Conservation (phyloP, 2,113 vertebrate genomes). For the Sylvia atricapilla region DNA sequence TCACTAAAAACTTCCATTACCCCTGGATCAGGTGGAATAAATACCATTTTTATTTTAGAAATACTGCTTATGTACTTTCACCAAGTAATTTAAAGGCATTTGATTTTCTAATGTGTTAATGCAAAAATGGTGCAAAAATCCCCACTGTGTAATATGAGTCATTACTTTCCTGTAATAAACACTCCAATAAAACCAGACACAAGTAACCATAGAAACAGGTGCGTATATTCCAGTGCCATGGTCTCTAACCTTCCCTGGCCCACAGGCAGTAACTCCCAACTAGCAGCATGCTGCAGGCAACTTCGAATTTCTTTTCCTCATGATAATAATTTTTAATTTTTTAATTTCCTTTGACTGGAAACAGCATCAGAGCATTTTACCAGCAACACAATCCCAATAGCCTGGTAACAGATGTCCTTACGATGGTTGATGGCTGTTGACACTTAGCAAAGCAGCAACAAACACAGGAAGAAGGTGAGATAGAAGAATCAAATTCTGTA, state of each 20-base stretch:
- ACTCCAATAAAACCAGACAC: neutral
- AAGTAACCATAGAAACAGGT: conserved; percentile 47
- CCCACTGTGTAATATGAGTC: conserved; percentile 32
- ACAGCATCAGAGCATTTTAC: neutral
- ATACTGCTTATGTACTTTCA: neutral
- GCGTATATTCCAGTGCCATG: neutral
- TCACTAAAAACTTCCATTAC: neutral
- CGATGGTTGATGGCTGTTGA: neutral
- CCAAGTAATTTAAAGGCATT: conserved; percentile 8
- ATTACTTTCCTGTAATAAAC: conserved; percentile 49
- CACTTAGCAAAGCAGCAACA: neutral
- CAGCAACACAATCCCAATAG: neutral
- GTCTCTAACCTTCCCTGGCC: conserved; percentile 18
- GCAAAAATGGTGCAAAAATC: conserved; percentile 39
- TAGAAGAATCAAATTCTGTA: neutral
- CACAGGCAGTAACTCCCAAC: neutral
- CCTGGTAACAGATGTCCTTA: neutral
- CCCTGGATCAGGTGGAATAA: neutral
- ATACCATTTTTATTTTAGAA: neutral
- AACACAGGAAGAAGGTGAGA: neutral
- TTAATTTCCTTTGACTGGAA: conserved; percentile 40
- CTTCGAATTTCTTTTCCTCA: neutral
- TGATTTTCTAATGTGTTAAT: conserved; percentile 26
- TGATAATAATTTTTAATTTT: conserved; percentile 39
- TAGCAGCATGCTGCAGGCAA: neutral